These are phyloP conservation scores for Metaphire vulgaris DNA, from an alignment of 1,140 invertebrate species.

Conservation along the genomic window DNA sequence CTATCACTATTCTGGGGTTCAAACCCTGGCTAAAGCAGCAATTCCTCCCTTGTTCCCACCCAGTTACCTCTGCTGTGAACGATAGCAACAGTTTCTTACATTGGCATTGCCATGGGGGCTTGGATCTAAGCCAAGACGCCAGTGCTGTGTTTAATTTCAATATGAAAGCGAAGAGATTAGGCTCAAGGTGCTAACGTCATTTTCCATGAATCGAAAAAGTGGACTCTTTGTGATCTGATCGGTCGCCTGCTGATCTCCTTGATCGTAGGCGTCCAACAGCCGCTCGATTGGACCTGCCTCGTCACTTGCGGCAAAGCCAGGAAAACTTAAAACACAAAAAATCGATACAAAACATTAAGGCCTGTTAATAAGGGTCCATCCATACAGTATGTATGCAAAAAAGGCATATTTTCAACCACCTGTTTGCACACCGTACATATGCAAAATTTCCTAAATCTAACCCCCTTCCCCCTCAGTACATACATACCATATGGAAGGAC, in stretches of 20 bases:
- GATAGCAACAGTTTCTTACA: not conserved
- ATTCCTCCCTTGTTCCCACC: not conserved
- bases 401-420: too few species aligned
- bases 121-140: too few species aligned
- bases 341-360: not conserved
- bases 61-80: not conserved
- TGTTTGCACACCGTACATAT: too few species aligned
- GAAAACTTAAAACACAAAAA: conserved; percentile 36
- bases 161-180: not conserved
- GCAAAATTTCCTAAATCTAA: too few species aligned
- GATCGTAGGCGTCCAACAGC: conserved; percentile 76
- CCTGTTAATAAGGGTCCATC: too few species aligned
- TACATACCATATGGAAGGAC: too few species aligned
- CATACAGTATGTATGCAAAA: too few species aligned
- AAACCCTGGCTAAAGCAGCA: not conserved
- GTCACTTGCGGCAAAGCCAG: conserved; percentile 46
- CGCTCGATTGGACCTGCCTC: conserved; percentile 74
- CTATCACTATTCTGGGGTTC: too few species aligned
- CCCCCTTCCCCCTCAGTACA: too few species aligned
- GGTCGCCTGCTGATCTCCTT: conserved; percentile 76
- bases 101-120: too few species aligned
- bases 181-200: conserved; percentile 57
- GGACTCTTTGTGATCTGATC: conserved; percentile 67
- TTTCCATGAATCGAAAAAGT: conserved; percentile 91
- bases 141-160: not conserved